Base-by-base conservation (phyloP, 2,113 vertebrate species). In the Nematolebias whitei region DNA sequence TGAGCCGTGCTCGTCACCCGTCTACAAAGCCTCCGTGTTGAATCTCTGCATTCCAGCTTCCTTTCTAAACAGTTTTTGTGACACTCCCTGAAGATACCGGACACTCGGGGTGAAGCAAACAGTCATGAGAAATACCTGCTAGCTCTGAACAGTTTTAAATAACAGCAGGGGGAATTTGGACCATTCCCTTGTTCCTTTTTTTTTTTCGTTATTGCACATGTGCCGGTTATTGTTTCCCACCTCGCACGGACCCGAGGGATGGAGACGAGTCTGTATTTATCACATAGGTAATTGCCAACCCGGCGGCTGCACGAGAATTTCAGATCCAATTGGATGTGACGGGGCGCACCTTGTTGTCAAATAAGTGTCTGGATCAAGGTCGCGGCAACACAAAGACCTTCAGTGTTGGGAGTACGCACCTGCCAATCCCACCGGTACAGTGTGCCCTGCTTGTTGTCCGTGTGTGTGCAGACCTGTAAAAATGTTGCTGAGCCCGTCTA, bases 81-180 rank as follows among this genome's bases (percentile, higher is more conserved):
- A 86, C 80, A 82, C 71, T 73, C 60, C 74, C 74, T 45, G 18
- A 70, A 80, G 87, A 89, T 54, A 91, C 71, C 63, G 11, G 83
- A 91, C 49, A 87, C 88, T 69, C 77, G 56, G 63, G 76, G 78
- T 87, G 87, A 88, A 88, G 82, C 78, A 78, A 80, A 90, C 88
- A 87, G 77, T 85, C 90, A 86, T 91, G 89, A 89, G 91, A 91
- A 89, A 88, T 88, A 82, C 81, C 84, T 85, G 78, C 78, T 58
- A 59, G 78, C 86, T 77, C 76, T 47, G 19, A 71, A 60, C 77
- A 83, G 82, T 80, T 81, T 87, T 74, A 76, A 82, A 82, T 85
- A 89, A 86, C 83, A 85, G 54, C 39, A 59, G 39, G 76, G 83
- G 75, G 76, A 58, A 79, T 84, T 84, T 86, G 78, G 71, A 67